Base-by-base conservation (phyloP, 2,113 vertebrate genomes). In the Pygoscelis antarcticus region DNA sequence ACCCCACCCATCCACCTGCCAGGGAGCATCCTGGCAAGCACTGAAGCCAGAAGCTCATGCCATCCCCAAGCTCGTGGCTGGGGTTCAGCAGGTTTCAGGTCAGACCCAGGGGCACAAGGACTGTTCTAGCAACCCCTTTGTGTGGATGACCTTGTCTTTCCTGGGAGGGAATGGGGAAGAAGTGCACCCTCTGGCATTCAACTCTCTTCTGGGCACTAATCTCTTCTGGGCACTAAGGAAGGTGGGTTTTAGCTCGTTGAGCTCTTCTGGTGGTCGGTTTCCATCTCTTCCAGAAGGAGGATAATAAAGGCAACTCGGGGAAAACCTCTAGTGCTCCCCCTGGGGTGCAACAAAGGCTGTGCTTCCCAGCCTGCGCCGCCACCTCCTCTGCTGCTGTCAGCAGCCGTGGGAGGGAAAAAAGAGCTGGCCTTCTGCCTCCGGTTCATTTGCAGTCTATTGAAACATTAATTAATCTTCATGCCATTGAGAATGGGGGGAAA, bases 21-120 rank as follows among this genome's bases (percentile, higher is more conserved):
- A 40, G 10, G 22, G 14, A 65, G 8, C 3, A 5, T 26, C 16
- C 68, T 27, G 68, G 40, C 16, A 52, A 87, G 60, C 40, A 36
- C 10, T 0, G 3, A 57, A 78, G 22, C 30, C 1, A 1, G 71
- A 40, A 54, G 5, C 30, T 62, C 0, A 0, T 71, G 60, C 36
- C 32, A 46, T 13, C 46, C 14, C 22, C 49, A 40, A 17, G 20
- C 34, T 61, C 2, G 0, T 60, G 22, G 20, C 30, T 47, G 25
- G 40, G 20, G 32, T n/a, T 77, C 26, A 47, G 40, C 23, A 65
- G 46, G 27, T 74, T 93, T 62, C 16, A 27, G 42, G 40, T 70
- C 55, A 78, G 36, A 84, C 5, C 6, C 12, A 62, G 23, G 34
- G 36, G 27, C 18, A 27, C 21, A 60, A 90, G 25, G 15, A 86